phyloP scores from a whole-genome alignment of 53 echinoderm and acorn worm genomes.

The Temnopleurus reevesii region DNA sequence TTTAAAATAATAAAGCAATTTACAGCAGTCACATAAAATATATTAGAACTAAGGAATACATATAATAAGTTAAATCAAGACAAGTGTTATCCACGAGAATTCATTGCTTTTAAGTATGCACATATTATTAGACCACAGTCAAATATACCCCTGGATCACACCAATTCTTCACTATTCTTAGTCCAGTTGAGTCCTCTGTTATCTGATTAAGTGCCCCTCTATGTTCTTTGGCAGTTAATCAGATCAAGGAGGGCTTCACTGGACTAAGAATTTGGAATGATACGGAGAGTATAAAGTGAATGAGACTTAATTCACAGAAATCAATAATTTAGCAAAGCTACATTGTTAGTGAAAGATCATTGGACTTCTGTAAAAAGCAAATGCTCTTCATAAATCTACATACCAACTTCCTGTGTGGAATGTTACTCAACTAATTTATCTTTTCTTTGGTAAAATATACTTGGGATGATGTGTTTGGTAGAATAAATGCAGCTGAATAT shows the following conservation, averaged over 20 bases:
- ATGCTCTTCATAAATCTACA: slow-evolving; percentile 10
- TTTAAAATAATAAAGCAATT: background rate
- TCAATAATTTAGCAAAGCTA: background rate
- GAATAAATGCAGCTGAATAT: background rate
- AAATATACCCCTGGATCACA: too few species aligned
- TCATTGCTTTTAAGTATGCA: background rate
- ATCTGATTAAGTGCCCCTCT: too few species aligned
- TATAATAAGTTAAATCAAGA: background rate
- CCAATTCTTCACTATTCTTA: too few species aligned
- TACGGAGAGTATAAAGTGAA: too few species aligned
- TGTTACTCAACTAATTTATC: background rate
- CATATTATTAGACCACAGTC: too few species aligned
- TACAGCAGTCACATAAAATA: background rate
- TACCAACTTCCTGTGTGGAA: background rate
- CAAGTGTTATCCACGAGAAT: background rate
- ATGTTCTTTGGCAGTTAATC: too few species aligned
- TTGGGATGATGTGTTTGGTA: background rate
- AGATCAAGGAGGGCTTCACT: too few species aligned
- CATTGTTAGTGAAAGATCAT: background rate
- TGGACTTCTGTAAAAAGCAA: background rate
- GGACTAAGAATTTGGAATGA: too few species aligned
- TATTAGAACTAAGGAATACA: background rate
- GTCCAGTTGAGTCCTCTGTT: too few species aligned
- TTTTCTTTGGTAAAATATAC: background rate
- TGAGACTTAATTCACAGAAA: too few species aligned